Percentiles rank a stretch among this genome's conserved stretches.
These are phyloP conservation scores for Etheostoma cragini DNA, from an alignment of 2,113 vertebrate genomes.

Conservation along the genomic window DNA sequence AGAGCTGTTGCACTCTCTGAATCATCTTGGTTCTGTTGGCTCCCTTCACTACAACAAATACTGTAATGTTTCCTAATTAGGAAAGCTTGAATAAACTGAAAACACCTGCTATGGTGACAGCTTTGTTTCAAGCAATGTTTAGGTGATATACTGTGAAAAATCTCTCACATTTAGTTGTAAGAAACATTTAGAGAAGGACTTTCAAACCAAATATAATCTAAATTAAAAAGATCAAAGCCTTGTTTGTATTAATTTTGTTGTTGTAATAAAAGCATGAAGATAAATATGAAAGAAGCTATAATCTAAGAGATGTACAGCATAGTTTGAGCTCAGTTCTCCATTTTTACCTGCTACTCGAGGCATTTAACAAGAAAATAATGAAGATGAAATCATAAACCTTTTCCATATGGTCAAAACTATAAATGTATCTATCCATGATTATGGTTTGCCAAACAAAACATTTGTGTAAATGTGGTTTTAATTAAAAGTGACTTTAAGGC, in stretches of 20 bases:
- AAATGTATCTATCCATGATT: not conserved
- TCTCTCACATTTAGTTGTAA: not conserved
- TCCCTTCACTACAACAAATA: not conserved
- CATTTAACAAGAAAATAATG: not conserved
- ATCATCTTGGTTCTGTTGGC: not conserved
- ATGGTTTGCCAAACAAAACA: slow-evolving; percentile 7
- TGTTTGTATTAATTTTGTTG: too few species aligned
- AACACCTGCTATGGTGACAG: not conserved
- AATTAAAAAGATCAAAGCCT: not conserved
- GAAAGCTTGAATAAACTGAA: not conserved
- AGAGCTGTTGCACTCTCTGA: not conserved
- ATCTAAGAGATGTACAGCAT: not conserved
- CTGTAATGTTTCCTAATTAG: not conserved
- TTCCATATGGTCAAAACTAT: not conserved
- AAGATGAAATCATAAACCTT: not conserved
- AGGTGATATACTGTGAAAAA: not conserved
- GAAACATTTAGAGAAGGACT: not conserved
- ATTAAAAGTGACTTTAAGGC: not conserved
- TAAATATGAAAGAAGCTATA: too few species aligned
- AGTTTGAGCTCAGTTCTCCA: not conserved
- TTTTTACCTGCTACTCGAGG: not conserved
- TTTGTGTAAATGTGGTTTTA: slow-evolving; percentile 3
- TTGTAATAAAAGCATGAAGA: too few species aligned
- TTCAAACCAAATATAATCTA: not conserved
- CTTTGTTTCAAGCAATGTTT: not conserved